Evolutionary conservation across 2,888 invertebrate species (phyloP).

Genomic region (Caenorhabditis wallacei): DNA sequence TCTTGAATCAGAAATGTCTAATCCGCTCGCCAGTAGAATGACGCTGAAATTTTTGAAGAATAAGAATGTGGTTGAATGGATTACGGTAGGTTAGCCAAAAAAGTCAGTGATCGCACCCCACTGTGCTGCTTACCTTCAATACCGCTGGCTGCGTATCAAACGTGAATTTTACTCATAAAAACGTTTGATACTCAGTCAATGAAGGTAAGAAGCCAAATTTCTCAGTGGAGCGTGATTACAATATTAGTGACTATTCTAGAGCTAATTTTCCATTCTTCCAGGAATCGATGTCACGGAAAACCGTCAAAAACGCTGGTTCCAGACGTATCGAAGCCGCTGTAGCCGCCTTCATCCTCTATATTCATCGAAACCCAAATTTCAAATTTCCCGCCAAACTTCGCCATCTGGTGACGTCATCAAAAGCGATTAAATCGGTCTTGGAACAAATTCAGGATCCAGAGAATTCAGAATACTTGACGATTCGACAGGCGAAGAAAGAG

Average conservation of each 20-base stretch:
- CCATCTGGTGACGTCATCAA: not conserved
- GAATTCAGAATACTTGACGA: conserved; percentile 25
- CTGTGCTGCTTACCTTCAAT: no score
- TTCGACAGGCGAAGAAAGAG: not conserved
- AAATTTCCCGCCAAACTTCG: conserved; percentile 44
- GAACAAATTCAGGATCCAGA: conserved; percentile 1
- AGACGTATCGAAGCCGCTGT: not conserved
- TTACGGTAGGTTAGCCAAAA: conserved; percentile 14
- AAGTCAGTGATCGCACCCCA: no score
- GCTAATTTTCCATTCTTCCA: conserved; percentile 18
- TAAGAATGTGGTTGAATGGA: conserved; percentile 30
- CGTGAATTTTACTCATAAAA: no score
- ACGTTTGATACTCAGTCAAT: no score
- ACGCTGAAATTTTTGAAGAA: conserved; percentile 40
- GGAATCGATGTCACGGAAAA: conserved; percentile 2
- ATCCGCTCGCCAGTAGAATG: conserved; percentile 21
- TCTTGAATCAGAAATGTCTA: conserved; percentile 13
- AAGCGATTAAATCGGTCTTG: not conserved
- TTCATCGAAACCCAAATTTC: conserved; percentile 28
- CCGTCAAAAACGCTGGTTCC: not conserved
- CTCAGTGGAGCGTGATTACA: no score
- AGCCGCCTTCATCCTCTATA: conserved; percentile 46
- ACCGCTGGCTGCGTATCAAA: no score
- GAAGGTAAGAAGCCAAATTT: no score
- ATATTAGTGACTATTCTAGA: not conserved